Evolutionary conservation across 2,113 vertebrate genomes (phyloP).

Genomic region (Toxostoma redivivum): DNA sequence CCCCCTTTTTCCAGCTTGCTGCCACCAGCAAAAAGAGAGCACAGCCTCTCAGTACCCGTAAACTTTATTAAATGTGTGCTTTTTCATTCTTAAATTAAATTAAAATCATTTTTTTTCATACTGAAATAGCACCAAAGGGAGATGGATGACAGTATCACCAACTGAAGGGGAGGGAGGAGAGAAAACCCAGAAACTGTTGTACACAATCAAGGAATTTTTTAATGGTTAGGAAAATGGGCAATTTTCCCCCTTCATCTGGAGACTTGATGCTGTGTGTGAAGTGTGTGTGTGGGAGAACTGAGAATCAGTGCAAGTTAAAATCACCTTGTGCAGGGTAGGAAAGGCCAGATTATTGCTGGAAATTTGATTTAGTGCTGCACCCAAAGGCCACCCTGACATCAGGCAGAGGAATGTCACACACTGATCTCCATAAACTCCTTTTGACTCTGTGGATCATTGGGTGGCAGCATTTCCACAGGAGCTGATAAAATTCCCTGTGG

Average conservation of each 20-base stretch:
- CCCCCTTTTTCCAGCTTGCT: not conserved
- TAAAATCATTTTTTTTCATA: slow-evolving; percentile 26
- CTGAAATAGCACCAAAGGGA: slow-evolving; percentile 59
- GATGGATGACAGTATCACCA: slow-evolving; percentile 24
- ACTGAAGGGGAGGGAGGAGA: not conserved
- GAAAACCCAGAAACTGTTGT: slow-evolving; percentile 16
- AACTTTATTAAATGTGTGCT: slow-evolving; percentile 74
- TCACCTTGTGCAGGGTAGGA: not conserved
- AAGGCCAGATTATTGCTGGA: not conserved
- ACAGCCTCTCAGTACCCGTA: slow-evolving; percentile 62
- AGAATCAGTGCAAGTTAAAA: not conserved
- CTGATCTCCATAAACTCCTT: not conserved
- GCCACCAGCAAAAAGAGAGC: slow-evolving; percentile 48
- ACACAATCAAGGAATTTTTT: not conserved
- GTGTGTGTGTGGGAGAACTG: not conserved
- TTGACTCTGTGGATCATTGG: not conserved
- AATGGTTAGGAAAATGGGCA: not conserved
- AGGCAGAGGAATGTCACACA: not conserved
- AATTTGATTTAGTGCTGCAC: not conserved
- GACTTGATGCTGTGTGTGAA: not conserved
- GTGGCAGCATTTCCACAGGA: not conserved
- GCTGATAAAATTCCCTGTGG: fast-evolving
- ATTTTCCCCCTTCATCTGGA: not conserved
- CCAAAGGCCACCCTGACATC: not conserved
- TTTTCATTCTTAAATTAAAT: slow-evolving; percentile 62